phyloP scores from a whole-genome alignment of 2,888 invertebrate species.

The Cheilosia vernalis region DNA sequence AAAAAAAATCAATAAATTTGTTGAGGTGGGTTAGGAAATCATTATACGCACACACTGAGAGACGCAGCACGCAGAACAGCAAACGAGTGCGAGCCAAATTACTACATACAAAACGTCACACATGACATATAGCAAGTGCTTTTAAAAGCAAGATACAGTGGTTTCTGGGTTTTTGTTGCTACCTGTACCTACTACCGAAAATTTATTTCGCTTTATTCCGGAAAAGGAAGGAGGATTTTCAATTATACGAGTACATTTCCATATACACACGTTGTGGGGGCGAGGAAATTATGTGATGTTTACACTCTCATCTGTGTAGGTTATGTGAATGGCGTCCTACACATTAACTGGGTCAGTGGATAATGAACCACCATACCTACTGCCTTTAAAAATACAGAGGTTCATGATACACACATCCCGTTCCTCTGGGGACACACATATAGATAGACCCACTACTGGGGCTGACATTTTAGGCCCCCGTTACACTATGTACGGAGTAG shows the following conservation, averaged over 20 bases:
- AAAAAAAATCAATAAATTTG: constrained; percentile 82
- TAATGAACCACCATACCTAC: constrained; percentile 55
- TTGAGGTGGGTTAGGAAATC: constrained; percentile 84
- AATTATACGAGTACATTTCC: constrained; percentile 17
- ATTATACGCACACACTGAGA: constrained; percentile 69
- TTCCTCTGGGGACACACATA: constrained; percentile 44
- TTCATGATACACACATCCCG: neutral
- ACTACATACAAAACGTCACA: constrained; percentile 46
- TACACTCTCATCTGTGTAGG: constrained; percentile 26
- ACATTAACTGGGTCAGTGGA: constrained; percentile 74
- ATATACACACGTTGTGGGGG: neutral
- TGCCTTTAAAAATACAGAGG: constrained; percentile 21
- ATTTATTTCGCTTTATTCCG: constrained; percentile 44
- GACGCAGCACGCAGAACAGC: constrained; percentile 46
- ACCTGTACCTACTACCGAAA: constrained; percentile 20
- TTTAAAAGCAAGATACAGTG: constrained; percentile 9
- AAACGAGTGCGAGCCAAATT: constrained; percentile 13
- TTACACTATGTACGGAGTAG: constrained; percentile 8
- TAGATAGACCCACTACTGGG: constrained; percentile 7
- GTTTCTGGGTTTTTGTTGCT: constrained; percentile 12
- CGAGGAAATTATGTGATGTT: constrained; percentile 22
- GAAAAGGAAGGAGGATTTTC: constrained; percentile 58
- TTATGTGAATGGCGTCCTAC: constrained; percentile 60
- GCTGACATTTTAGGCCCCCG: constrained; percentile 13
- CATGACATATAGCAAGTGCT: constrained; percentile 52